Evolutionary conservation across 2,113 vertebrate species (phyloP), one percentile per base, ranked within the genome.

Genomic region (Pseudopipra pipra): DNA sequence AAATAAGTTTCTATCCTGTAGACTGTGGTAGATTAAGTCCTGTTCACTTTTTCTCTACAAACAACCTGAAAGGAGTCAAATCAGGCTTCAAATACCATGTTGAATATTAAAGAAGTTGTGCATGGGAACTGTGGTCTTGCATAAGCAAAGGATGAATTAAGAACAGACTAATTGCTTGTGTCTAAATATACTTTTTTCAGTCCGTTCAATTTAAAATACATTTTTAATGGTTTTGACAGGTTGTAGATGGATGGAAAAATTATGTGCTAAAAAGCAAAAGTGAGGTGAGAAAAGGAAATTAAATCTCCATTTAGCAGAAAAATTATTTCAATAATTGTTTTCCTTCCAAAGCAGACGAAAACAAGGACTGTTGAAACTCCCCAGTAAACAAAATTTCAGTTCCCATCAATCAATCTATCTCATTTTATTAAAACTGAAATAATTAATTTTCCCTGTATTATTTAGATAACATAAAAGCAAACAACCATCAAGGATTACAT

Each of bases 191-290:
- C 13, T 59, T 83, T 74, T 63, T 70, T 77, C 59, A n/a, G 43
- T 39, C 59, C 8, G 1, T 47, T 90, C 68, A 83, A 77, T 76
- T 84, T 95, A 67, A 35, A 77, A 62, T 28, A 75, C 27, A 70
- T 90, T 93, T 96, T 85, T 77, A 66, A 93, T 59, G 25, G 39
- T 44, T 91, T 86, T 74, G 91, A 87, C 58, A 73, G 22, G 47
- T 8, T 84, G 63, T 71, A 80, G 47, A 91, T 0, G 14, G 33
- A 88, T 85, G 33, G 33, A 24, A 55, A 91, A 94, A 76, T n/a
- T 55, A 86, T 23, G 59, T 86, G 72, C 80, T 92, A 93, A 94
- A 87, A 96, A 67, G 52, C 31, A 95, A 88, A 92, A 75, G 39
- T 0, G 22, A 87, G 61, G 52, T 94, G 68, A 93, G 44, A 72